Conservation (phyloP, 2,888 invertebrate genomes). For the Apodemia mormo region DNA sequence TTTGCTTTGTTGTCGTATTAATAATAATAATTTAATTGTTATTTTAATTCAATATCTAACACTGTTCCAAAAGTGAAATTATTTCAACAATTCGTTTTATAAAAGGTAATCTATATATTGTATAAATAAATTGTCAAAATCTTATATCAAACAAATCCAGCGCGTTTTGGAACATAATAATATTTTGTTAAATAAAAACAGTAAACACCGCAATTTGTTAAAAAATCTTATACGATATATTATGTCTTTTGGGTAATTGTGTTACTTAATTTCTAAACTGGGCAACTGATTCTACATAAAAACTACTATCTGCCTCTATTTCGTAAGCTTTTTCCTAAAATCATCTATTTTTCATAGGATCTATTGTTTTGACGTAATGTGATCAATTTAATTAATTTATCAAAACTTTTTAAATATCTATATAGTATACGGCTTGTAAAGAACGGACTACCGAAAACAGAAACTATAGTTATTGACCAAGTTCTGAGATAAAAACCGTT, state of each 20-base stretch:
- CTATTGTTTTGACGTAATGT: not conserved
- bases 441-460: too few relatives aligned
- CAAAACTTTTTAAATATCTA: too few relatives aligned
- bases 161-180: not conserved
- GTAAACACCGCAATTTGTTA: not conserved
- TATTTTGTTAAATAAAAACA: not conserved
- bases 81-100: not conserved
- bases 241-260: conserved; percentile 29
- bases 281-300: conserved; percentile 22
- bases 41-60: not conserved
- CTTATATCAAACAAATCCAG: conserved; percentile 9
- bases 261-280: conserved; percentile 26
- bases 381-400: not conserved
- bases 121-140: not conserved
- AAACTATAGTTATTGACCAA: too few relatives aligned
- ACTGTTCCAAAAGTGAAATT: not conserved
- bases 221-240: conserved; percentile 20
- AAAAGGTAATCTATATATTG: conserved; percentile 4
- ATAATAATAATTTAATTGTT: not conserved
- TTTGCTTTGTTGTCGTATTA: not conserved
- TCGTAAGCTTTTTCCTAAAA: conserved; percentile 7
- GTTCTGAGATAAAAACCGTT: too few relatives aligned
- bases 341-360: not conserved
- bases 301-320: conserved; percentile 18
- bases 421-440: too few relatives aligned